A percentile compares a stretch with the other conserved stretches of the same genome.
These are phyloP conservation scores for Drosophila mulleri DNA, from an alignment of 2,888 invertebrate genomes.

Conservation along the genomic window DNA sequence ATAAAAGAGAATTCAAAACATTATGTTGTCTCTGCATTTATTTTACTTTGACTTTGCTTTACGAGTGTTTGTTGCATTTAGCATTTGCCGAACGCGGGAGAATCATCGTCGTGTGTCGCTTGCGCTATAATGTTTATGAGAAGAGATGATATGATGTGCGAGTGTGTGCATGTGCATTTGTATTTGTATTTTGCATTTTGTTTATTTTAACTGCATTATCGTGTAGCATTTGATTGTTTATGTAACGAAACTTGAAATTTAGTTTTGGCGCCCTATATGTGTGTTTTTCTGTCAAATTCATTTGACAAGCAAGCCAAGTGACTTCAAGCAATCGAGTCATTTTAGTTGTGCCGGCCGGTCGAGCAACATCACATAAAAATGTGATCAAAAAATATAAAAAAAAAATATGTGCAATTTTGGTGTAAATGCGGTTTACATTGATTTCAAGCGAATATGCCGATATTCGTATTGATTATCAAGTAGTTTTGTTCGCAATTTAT, in stretches of 20 bases:
- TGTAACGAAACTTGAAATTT: constrained; percentile 42
- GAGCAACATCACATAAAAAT: no score
- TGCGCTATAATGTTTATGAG: constrained; percentile 8
- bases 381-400: not conserved
- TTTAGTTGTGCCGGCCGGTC: constrained; percentile 13
- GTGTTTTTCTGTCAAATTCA: not conserved
- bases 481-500: not conserved
- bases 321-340: no score
- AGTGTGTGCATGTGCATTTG: constrained; percentile 13
- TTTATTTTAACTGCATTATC: constrained; percentile 42
- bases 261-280: constrained; percentile 16
- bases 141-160: not conserved
- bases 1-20: constrained; percentile 14
- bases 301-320: no score
- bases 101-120: constrained; percentile 18
- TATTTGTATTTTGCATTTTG: constrained; percentile 50
- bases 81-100: constrained; percentile 41
- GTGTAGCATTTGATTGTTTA: constrained; percentile 50
- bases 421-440: not conserved
- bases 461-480: not conserved
- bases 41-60: constrained; percentile 20
- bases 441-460: not conserved
- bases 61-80: constrained; percentile 30
- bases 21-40: constrained; percentile 24
- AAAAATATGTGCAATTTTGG: not conserved